These are phyloP conservation scores for Pyrrhia umbra DNA, from an alignment of 2,888 invertebrate genomes.

Conservation along the genomic window DNA sequence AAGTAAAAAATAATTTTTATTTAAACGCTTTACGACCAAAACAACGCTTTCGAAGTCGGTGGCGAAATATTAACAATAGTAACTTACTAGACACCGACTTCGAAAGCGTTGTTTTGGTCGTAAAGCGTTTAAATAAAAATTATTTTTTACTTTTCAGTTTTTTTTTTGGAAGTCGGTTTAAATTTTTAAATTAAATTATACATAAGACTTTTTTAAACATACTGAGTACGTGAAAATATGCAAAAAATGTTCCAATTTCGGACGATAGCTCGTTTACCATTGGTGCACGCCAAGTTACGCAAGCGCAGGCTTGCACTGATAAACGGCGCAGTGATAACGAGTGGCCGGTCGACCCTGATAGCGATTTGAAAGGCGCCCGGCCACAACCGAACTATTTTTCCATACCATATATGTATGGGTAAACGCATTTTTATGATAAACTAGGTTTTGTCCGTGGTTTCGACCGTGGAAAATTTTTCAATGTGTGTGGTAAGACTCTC, in stretches of 20 bases:
- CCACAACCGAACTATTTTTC: constrained; percentile 49
- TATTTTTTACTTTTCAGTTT: too few relatives aligned
- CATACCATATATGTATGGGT: constrained; percentile 37
- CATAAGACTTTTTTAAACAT: background rate
- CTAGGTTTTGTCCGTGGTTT: background rate
- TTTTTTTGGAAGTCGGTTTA: too few relatives aligned
- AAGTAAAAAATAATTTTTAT: too few relatives aligned
- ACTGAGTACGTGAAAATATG: background rate
- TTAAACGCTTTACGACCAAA: too few relatives aligned
- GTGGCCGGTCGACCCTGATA: constrained; percentile 58
- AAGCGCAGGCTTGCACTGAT: constrained; percentile 53
- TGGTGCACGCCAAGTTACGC: constrained; percentile 46
- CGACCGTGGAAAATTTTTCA: constrained; percentile 17
- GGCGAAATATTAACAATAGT: too few relatives aligned
- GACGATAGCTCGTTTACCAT: constrained; percentile 30
- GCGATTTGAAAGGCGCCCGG: constrained; percentile 56
- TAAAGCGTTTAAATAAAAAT: too few relatives aligned
- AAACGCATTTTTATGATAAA: constrained; percentile 21
- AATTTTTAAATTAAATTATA: too few relatives aligned
- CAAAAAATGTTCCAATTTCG: constrained; percentile 19
- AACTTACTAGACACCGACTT: too few relatives aligned
- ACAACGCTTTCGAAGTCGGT: too few relatives aligned
- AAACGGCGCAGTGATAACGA: constrained; percentile 59
- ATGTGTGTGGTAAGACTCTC: background rate
- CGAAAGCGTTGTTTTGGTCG: too few relatives aligned